Evolutionary conservation across 1,140 invertebrate genomes (phyloP), one percentile per base, ranked within the genome.

Genomic region (Lasaia peninsularis): DNA sequence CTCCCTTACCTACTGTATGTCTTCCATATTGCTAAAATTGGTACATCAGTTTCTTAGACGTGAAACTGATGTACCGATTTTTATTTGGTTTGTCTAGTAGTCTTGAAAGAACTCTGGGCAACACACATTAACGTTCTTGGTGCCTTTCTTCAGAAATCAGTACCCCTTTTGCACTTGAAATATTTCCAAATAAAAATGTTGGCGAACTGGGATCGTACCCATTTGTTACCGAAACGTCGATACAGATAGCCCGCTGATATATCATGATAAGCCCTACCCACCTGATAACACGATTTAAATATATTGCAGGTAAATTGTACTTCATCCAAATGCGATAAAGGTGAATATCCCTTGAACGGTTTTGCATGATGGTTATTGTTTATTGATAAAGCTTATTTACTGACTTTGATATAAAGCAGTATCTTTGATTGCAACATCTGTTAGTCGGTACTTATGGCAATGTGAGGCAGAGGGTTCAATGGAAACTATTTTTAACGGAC

Each of bases 301-400:
- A 21, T 16, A n/a, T 5, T 18, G 18, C 18, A 18, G 40, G 16
- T 44, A 44, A 44, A 44, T 11, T 18, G 11, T 4, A 4, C 40
- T 21, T 44, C 9, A 44, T 1, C 0, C 6, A n/a, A 44, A 11
- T 0, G 40, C 3, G 2, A 44, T 44, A 44, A 44, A 11, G 40
- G 18, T 44, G 40, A 5, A n/a, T 20, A 18, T 44, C 40, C 9
- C 40, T 8, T 44, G 11, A 20, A 16, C 9, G 0, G 10, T 11
- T 18, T 11, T 8, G 16, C 20, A 20, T 18, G 9, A 40, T 18
- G 40, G 40, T 10, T 11, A 44, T 44, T 44, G 40, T 44, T 20
- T 44, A 44, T 44, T 44, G 40, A 44, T 44, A 44, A 44, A 44
- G 40, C 18, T 44, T 44, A 44, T 44, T 44, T 44, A 44, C 40